These are phyloP conservation scores for Thereva nobilitata DNA, from an alignment of 2,888 invertebrate species.

Conservation along the genomic window DNA sequence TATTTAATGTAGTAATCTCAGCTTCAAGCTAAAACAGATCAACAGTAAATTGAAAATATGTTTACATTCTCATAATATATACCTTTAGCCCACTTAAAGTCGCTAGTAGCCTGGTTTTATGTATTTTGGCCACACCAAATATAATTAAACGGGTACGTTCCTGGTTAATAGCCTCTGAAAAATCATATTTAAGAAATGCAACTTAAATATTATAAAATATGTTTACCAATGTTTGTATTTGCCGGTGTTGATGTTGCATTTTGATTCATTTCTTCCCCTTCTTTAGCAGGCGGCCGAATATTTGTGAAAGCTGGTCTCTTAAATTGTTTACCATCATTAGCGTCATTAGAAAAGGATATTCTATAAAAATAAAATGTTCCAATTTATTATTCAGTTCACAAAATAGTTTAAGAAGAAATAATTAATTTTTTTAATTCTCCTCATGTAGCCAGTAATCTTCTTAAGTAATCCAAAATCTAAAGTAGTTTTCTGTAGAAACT, in stretches of 20 bases:
- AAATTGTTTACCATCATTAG: conserved; percentile 68
- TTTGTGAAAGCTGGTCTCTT: conserved; percentile 46
- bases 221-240: conserved; percentile 20
- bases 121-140: conserved; percentile 86
- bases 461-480: too few species aligned
- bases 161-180: conserved; percentile 53
- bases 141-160: conserved; percentile 78
- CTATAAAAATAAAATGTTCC: conserved; percentile 48
- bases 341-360: conserved; percentile 72
- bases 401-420: conserved; percentile 1
- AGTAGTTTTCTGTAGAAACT: too few species aligned
- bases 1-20: conserved; percentile 88
- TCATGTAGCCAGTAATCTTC: too few species aligned
- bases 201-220: conserved; percentile 2
- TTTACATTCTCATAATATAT: background rate
- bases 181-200: background rate
- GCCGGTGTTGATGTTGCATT: conserved; percentile 45
- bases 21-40: conserved; percentile 69
- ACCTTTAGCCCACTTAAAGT: conserved; percentile 87
- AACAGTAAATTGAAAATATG: conserved; percentile 3
- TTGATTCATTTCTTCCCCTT: conserved; percentile 61
- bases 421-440: conserved; percentile 27
- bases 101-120: conserved; percentile 82
- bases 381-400: conserved; percentile 39
- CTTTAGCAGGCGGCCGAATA: conserved; percentile 40